A percentile compares a stretch with the other conserved stretches of the same genome.
phyloP scores from a whole-genome alignment of 2,797 vertebrate species.

The Meriones psammophilus region DNA sequence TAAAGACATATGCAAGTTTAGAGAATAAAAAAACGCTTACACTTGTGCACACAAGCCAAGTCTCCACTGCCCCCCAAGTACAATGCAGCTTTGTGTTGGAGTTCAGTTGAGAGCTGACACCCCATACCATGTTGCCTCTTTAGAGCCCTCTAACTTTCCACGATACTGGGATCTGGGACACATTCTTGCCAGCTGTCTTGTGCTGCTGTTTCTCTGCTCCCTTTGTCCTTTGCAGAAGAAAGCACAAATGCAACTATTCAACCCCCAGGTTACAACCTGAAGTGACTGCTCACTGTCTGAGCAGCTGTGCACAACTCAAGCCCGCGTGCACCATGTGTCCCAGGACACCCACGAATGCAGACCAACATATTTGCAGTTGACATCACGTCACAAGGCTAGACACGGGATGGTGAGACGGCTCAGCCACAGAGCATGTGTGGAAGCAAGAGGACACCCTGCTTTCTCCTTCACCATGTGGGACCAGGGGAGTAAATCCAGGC shows the following conservation, averaged over 20 bases:
- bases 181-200: neutral
- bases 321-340: neutral
- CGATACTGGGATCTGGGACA: neutral
- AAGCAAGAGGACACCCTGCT: neutral
- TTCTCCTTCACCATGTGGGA: neutral
- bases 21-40: neutral
- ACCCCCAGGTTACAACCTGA: neutral
- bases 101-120: neutral
- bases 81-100: neutral
- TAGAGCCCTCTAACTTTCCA: neutral
- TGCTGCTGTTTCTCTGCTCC: neutral
- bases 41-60: neutral
- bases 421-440: too few relatives aligned
- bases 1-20: neutral
- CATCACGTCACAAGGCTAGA: neutral
- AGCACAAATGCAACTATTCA: slow-evolving; percentile 6
- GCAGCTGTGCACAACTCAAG: neutral
- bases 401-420: too few relatives aligned
- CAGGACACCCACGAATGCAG: neutral
- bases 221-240: neutral
- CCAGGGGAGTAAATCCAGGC: neutral
- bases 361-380: neutral
- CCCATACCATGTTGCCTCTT: neutral
- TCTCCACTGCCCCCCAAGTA: neutral
- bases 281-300: neutral